Evolutionary conservation across 2,797 vertebrate genomes (phyloP).

Genomic region (Acanthornis magna): DNA sequence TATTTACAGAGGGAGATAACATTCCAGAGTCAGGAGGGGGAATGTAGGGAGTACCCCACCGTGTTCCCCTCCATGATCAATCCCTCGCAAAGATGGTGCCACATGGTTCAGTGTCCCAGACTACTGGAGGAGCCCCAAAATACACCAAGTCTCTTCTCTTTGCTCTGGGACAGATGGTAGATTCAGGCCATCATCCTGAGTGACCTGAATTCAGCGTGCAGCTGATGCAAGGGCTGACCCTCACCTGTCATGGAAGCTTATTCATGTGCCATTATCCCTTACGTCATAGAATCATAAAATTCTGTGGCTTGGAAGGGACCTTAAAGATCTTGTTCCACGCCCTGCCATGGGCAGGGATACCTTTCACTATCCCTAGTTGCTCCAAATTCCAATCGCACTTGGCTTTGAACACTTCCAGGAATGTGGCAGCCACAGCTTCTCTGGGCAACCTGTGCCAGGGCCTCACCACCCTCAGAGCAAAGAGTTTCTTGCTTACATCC

Average conservation of each 20-base stretch:
- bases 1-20: neutral
- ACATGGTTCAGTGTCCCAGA: neutral
- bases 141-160: neutral
- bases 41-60: neutral
- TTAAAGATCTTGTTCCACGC: neutral
- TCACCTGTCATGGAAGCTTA: neutral
- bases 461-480: neutral
- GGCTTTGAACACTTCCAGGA: neutral
- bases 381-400: neutral
- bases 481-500: neutral
- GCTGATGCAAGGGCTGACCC: neutral
- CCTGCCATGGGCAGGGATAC: neutral
- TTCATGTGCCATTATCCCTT: neutral
- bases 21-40: accelerated
- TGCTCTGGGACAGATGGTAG: neutral
- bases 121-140: neutral
- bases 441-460: neutral
- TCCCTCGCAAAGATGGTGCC: neutral
- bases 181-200: neutral
- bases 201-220: neutral
- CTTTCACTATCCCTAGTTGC: neutral
- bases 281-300: neutral
- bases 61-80: neutral
- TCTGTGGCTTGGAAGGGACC: too few relatives aligned
- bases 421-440: neutral